These are phyloP conservation scores for Papilio polyxenes DNA, from an alignment of 1,140 invertebrate species.

Conservation along the genomic window DNA sequence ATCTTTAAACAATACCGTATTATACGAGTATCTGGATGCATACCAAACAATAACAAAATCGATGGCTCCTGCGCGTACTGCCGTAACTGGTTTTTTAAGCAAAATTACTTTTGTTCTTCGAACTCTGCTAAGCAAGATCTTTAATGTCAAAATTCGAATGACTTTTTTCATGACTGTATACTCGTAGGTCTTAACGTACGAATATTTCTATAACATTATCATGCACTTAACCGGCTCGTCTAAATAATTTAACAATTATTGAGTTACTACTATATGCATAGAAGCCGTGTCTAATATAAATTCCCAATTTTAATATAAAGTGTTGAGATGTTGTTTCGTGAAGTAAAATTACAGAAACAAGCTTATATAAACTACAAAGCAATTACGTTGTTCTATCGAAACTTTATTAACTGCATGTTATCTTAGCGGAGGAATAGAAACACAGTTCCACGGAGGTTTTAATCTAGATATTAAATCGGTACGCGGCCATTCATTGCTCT, in stretches of 20 bases:
- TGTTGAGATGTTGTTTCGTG: neutral
- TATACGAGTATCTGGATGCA: neutral
- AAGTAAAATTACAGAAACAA: neutral
- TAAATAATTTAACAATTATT: too few species aligned
- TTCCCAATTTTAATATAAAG: too few species aligned
- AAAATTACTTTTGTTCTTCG: neutral
- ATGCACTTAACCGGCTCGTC: too few species aligned
- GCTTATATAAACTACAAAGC: conserved; percentile 3
- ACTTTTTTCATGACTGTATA: too few species aligned
- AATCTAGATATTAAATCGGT: conserved; percentile 36
- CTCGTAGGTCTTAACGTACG: too few species aligned
- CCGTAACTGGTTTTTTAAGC: neutral
- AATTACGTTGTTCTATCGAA: conserved; percentile 34
- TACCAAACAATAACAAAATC: neutral
- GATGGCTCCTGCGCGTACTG: neutral
- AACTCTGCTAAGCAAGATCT: too few species aligned
- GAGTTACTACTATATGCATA: too few species aligned
- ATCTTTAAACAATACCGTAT: conserved; percentile 4
- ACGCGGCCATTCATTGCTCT: conserved; percentile 29
- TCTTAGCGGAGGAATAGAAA: conserved; percentile 22
- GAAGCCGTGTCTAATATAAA: too few species aligned
- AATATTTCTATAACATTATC: too few species aligned
- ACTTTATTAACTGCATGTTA: conserved; percentile 36
- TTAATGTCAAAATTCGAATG: too few species aligned
- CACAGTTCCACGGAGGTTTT: neutral